Percentiles rank a stretch among this genome's conserved stretches.
Evolutionary conservation across 2,888 invertebrate species (phyloP).

Genomic region (Drosophila paucipuncta): DNA sequence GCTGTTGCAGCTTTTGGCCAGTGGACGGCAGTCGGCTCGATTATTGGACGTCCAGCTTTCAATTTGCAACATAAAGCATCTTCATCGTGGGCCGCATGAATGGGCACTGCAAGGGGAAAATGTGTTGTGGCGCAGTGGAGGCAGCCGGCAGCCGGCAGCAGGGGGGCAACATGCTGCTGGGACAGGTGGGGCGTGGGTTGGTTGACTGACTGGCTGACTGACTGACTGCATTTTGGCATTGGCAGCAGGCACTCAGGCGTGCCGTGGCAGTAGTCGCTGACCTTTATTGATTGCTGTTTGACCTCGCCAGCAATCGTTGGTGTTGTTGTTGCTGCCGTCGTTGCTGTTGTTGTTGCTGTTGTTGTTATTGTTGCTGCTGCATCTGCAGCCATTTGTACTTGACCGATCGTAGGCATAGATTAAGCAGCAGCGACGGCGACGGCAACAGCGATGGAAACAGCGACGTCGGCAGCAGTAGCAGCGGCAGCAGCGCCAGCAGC

Average conservation of each 20-base stretch:
- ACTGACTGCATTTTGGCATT: conserved; percentile 60
- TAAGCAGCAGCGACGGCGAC: conserved; percentile 47
- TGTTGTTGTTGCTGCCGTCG: conserved; percentile 39
- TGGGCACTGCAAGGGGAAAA: conserved; percentile 52
- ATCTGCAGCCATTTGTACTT: conserved; percentile 79
- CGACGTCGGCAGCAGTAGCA: conserved; percentile 21
- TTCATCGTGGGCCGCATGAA: conserved; percentile 82
- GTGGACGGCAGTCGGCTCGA: conserved; percentile 70
- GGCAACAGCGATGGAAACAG: conserved; percentile 30
- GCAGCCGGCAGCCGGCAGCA: background rate
- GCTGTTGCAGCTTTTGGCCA: conserved; percentile 13
- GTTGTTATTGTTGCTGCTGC: conserved; percentile 49
- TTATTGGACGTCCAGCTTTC: conserved; percentile 81
- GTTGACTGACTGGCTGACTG: conserved; percentile 40
- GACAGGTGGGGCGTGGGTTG: conserved; percentile 62
- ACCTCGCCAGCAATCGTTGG: conserved; percentile 74
- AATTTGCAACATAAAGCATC: conserved; percentile 82
- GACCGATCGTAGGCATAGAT: conserved; percentile 74
- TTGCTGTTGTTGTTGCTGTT: background rate
- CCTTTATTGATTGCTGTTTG: conserved; percentile 85
- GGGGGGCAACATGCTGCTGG: conserved; percentile 16
- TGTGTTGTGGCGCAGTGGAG: background rate
- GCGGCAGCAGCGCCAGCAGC: conserved; percentile 20
- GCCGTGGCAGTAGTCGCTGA: conserved; percentile 79
- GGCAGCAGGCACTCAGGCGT: conserved; percentile 78